Evolutionary conservation across 2,113 vertebrate species (phyloP).

Genomic region (Corythornis madagascariensis): DNA sequence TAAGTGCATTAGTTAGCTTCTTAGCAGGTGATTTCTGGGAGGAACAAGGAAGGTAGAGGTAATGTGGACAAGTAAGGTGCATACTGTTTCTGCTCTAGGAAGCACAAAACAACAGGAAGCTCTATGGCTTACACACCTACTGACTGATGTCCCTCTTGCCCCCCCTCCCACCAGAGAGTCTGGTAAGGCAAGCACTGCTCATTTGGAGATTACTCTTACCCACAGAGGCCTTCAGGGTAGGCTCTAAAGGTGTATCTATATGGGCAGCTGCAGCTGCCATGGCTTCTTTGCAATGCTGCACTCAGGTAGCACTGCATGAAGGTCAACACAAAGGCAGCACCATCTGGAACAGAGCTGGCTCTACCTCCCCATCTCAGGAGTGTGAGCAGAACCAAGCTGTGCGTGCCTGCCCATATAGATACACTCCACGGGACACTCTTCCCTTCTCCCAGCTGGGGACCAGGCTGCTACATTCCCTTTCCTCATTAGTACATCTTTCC

Average conservation of each 20-base stretch:
- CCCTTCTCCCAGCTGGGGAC: background rate
- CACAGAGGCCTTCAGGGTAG: background rate
- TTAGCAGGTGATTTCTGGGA: slow-evolving; percentile 98
- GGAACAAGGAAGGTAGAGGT: slow-evolving; percentile 72
- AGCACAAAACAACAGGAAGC: slow-evolving; percentile 45
- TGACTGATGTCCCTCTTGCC: background rate
- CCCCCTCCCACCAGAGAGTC: background rate
- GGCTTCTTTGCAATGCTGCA: background rate
- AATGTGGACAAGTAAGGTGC: slow-evolving; percentile 64
- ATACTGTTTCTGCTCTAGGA: slow-evolving; percentile 45
- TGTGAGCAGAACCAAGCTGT: background rate
- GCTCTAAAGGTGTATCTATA: background rate
- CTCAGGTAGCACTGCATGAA: background rate
- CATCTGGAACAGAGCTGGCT: background rate
- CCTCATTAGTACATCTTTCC: background rate
- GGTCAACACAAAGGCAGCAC: background rate
- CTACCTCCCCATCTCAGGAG: background rate
- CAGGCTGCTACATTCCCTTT: background rate
- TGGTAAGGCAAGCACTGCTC: background rate
- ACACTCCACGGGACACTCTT: rapidly evolving
- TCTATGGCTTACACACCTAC: background rate
- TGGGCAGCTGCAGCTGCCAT: background rate
- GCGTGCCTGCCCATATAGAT: background rate
- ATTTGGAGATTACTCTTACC: background rate
- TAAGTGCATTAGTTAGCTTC: slow-evolving; percentile 95